Base-by-base conservation (phyloP, 2,113 vertebrate species). In the human region DNA sequence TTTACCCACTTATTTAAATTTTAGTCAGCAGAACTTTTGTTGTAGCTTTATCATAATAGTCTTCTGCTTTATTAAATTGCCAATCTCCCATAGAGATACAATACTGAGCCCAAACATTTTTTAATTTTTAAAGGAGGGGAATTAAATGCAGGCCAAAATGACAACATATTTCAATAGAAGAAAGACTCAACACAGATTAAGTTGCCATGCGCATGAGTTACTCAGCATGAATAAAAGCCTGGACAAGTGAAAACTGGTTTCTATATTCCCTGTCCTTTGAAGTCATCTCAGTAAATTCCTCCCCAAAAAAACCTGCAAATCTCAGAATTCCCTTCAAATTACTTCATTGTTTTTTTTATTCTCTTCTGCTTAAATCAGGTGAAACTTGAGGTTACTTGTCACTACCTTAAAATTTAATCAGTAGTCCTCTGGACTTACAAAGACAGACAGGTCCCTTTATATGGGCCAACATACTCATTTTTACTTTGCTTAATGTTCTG, bases 371-470 rank as follows among this genome's bases (percentile, higher is more conserved):
- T 81, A 89, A 96, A 52, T 89, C 66, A 86, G 55, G 52, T 89
- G 57, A 93, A 90, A 90, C 10, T 6, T 61, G 55, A 94, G 48
- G 84, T 95, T 70, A 76, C 20, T 83, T 76, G 80, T 93, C 30
- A 84, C 30, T 88, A 93, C 35, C 10, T 93, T 96, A 72, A 90
- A 90, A 90, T 87, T 59, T 90, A 68, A 90, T 87, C 61, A 79
- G 20, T 61, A 80, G 38, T 59, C 75, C 82, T 72, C 38, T 57
- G 43, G 13, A 18, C 66, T 89, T 84, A 80, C 45, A 80, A 93
- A 89, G 35, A 57, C 25, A 25, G 61, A 38, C 68, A 92, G 17
- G n/a, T 75, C n/a, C 72, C 57, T 92, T 64, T 61, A 66, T 27
- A 10, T 83, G 40, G 8, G 89, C 45, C 88, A 90, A 93, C 14